Evolutionary conservation across 2,888 invertebrate species (phyloP).

Genomic region (Dioctria rufipes): DNA sequence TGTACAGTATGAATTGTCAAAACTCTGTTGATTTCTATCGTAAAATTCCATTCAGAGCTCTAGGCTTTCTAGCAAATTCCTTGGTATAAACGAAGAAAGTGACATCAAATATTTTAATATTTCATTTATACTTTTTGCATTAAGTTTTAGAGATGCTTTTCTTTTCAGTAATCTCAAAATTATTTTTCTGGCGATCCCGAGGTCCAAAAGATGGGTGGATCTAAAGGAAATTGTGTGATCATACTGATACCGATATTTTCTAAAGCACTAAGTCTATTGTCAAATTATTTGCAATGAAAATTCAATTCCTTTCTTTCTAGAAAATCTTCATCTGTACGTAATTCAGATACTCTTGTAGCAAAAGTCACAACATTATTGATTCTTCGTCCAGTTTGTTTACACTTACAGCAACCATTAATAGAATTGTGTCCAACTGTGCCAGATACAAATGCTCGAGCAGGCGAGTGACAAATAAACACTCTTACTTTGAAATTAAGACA

Average conservation of each 20-base stretch:
- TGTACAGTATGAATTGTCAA: constrained; percentile 46
- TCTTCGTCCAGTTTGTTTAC: constrained; percentile 15
- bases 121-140: not conserved
- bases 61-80: constrained; percentile 40
- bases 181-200: constrained; percentile 35
- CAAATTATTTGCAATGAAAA: constrained; percentile 35
- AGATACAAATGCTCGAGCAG: constrained; percentile 13
- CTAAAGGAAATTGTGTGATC: constrained; percentile 36
- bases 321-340: constrained; percentile 52
- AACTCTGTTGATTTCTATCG: constrained; percentile 50
- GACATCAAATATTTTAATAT: not conserved
- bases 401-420: constrained; percentile 19
- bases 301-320: constrained; percentile 25
- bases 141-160: constrained; percentile 1
- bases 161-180: not conserved
- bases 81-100: constrained; percentile 16
- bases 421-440: constrained; percentile 22
- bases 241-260: constrained; percentile 34
- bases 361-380: constrained; percentile 34
- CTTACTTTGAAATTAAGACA: constrained; percentile 18
- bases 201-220: constrained; percentile 38
- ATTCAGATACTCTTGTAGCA: not conserved
- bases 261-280: constrained; percentile 22
- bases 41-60: constrained; percentile 27
- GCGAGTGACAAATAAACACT: constrained; percentile 1